A percentile compares a stretch with the other conserved stretches of the same genome.
These are phyloP conservation scores for Peromyscus nudipes DNA, from an alignment of 2,797 vertebrate species.

Conservation along the genomic window DNA sequence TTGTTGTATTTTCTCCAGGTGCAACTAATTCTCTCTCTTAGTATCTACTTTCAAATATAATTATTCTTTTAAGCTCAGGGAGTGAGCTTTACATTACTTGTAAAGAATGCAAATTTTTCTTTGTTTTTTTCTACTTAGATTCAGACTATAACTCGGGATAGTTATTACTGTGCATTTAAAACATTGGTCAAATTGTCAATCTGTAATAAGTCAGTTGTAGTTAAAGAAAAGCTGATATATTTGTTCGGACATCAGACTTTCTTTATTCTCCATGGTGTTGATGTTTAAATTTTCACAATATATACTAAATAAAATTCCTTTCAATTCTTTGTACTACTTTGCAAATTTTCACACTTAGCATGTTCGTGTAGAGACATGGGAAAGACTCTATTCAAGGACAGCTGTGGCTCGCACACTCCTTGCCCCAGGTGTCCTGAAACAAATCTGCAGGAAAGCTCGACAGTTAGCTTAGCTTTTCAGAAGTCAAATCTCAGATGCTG, in stretches of 20 bases:
- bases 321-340: not conserved
- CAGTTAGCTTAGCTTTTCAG: not conserved
- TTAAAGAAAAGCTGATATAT: constrained; percentile 36
- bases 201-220: constrained; percentile 30
- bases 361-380: not conserved
- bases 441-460: not conserved
- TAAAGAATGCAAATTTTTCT: not conserved
- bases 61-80: constrained; percentile 45
- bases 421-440: not conserved
- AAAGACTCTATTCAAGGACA: not conserved
- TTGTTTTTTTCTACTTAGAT: constrained; percentile 35
- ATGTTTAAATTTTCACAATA: constrained; percentile 24
- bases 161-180: constrained; percentile 69
- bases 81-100: constrained; percentile 51
- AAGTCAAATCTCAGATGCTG: not conserved
- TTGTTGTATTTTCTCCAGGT: constrained; percentile 9
- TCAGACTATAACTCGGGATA: constrained; percentile 47
- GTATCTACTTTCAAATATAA: constrained; percentile 40
- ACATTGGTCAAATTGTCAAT: constrained; percentile 13
- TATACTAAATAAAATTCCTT: not conserved
- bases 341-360: not conserved
- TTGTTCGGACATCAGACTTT: constrained; percentile 22
- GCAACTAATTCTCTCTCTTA: constrained; percentile 43
- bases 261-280: not conserved
- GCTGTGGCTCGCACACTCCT: not conserved